Evolutionary conservation across 1,140 invertebrate genomes (phyloP), one percentile per base, ranked within the genome.

Genomic region (Teleogryllus occipitalis): DNA sequence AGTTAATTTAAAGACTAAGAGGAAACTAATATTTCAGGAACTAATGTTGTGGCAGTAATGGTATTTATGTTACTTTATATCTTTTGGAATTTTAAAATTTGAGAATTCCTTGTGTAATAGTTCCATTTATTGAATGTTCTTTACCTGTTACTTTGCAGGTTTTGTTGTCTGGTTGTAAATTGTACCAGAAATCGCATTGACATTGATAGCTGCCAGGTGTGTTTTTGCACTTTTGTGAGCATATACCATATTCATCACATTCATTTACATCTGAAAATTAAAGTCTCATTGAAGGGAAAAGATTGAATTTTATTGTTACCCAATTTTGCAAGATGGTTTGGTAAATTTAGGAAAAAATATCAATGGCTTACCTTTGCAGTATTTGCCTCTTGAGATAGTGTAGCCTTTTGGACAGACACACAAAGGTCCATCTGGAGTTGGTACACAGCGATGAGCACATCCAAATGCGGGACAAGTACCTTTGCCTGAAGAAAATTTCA

Each of bases 161-260:
- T 75, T 87, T 89, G 27, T 89, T 89, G 83, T 96, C 92, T 0
- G 83, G 74, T 80, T 91, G 87, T 39, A 92, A 85, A 21, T 87
- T 87, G 83, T 95, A 98, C 0, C 92, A 93, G 0, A 89, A 84
- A 39, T 93, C 91, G 85, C 97, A 98, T 72, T 88, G 87, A 84
- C 97, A 99, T 8, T 86, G 87, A 84, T 92, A 98, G 0, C 90
- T 91, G 0, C 96, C 96, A 0, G 87, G 86, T 0, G 86, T 90
- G 84, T 98, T 97, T 22, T 88, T 85, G 83, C 97, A 99, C 76
- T 85, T 84, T 84, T 99, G 97, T 79, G 94, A 93, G 82, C 97
- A 99, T 0, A 89, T 86, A 10, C 93, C 92, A 75, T 90, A 92
- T 10, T 85, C 87, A 79, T 91, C 88, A 84, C 96, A 97, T 85